A percentile compares a stretch with the other conserved stretches of the same genome.
Conservation (phyloP, 2,797 vertebrate genomes). For the Sphenopsis melanotis region DNA sequence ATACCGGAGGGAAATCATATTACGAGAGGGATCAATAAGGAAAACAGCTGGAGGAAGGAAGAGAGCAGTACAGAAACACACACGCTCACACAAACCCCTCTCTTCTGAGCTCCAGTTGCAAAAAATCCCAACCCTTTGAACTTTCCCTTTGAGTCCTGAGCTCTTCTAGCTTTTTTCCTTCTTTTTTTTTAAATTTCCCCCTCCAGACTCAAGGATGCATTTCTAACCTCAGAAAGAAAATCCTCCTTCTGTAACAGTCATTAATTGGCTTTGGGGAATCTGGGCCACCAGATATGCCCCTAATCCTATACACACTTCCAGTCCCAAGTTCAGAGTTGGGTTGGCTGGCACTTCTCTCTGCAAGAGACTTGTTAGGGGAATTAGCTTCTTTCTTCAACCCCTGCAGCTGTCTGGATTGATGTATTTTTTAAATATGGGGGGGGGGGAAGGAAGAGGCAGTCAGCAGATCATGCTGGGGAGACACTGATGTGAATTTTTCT, state of each 20-base stretch:
- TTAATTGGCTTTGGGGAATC: constrained; percentile 14
- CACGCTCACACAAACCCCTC: accelerated
- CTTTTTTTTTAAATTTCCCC: background rate
- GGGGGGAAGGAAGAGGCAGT: background rate
- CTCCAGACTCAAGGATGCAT: background rate
- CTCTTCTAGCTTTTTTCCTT: background rate
- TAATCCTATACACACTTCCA: constrained; percentile 12
- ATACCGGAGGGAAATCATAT: background rate
- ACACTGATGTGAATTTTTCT: constrained; percentile 5
- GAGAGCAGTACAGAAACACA: background rate
- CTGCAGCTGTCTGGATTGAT: background rate
- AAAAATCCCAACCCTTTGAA: background rate
- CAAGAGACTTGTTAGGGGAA: background rate
- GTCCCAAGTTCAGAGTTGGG: background rate
- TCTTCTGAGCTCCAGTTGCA: background rate
- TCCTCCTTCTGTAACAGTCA: background rate
- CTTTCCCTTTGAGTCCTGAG: background rate
- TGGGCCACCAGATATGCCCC: constrained; percentile 10
- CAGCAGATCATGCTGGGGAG: background rate
- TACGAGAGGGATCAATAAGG: background rate
- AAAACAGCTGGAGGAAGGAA: background rate
- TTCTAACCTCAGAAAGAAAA: constrained; percentile 37
- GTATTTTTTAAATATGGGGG: background rate
- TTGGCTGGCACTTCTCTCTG: background rate
- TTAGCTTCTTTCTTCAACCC: background rate